phyloP scores from a whole-genome alignment of 23 tunicate genomes.

The Clavelina lepadiformis region DNA sequence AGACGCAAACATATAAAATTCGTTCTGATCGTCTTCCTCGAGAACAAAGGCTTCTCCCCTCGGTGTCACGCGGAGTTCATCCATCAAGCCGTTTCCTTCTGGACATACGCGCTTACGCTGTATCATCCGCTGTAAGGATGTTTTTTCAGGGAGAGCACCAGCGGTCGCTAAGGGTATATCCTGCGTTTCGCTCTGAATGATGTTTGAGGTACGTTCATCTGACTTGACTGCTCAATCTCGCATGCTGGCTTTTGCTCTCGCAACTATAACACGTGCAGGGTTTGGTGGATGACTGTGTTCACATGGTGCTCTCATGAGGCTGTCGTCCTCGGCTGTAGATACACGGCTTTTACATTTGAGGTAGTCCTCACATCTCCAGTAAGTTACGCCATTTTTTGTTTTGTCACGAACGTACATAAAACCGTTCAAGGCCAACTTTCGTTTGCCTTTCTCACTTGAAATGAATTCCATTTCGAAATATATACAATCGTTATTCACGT shows the following conservation, averaged over 20 bases:
- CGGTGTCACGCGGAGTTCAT: constrained; percentile 13
- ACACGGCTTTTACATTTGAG: constrained; percentile 16
- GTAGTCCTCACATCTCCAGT: constrained; percentile 9
- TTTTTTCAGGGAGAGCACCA: constrained; percentile 3
- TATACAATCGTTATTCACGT: too few relatives aligned
- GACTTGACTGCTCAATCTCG: constrained; percentile 18
- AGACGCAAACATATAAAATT: too few relatives aligned
- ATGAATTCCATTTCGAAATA: background rate
- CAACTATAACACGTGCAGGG: constrained; percentile 22
- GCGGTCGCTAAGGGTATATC: constrained; percentile 6
- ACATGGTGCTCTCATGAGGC: constrained; percentile 10
- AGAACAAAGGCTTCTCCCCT: constrained; percentile 8
- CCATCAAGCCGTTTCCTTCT: constrained; percentile 1
- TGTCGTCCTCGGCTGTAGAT: constrained; percentile 25
- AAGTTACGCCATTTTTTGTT: constrained; percentile 17
- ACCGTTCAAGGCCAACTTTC: constrained; percentile 19
- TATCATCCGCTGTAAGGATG: constrained; percentile 8
- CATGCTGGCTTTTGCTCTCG: constrained; percentile 13
- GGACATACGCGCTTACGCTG: constrained; percentile 13
- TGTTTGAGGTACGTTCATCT: constrained; percentile 14
- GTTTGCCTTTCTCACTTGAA: constrained; percentile 16
- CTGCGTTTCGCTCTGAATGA: constrained; percentile 13
- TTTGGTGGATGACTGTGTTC: constrained; percentile 20
- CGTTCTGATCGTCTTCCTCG: too few relatives aligned
- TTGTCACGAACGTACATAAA: constrained; percentile 16